Conservation (phyloP, 2,113 vertebrate species). For the Etheostoma cragini region DNA sequence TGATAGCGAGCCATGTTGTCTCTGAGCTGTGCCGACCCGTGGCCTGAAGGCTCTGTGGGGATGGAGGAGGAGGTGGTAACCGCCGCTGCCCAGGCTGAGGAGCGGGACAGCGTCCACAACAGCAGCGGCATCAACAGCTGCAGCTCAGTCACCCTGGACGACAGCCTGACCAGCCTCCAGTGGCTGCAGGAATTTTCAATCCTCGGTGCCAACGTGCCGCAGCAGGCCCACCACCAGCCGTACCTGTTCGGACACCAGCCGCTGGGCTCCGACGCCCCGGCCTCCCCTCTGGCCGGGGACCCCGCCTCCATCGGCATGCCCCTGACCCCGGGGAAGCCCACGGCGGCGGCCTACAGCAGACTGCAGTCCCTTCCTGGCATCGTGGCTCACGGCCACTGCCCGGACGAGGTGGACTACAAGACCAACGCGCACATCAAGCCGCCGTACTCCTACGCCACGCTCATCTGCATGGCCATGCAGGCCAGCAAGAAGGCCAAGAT, state of each 20-base stretch:
- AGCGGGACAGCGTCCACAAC: constrained; percentile 72
- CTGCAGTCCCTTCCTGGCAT: constrained; percentile 72
- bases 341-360: constrained; percentile 86
- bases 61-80: constrained; percentile 81
- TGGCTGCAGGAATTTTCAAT: constrained; percentile 97
- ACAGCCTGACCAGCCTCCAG: constrained; percentile 95
- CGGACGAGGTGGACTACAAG: constrained; percentile 92
- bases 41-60: constrained; percentile 80
- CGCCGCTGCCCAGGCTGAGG: constrained; percentile 77
- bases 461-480: constrained; percentile 98
- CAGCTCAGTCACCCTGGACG: constrained; percentile 84
- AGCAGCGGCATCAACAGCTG: constrained; percentile 74
- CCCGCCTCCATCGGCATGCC: constrained; percentile 90
- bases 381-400: constrained; percentile 84
- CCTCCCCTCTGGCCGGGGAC: constrained; percentile 91
- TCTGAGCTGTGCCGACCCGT: constrained; percentile 80
- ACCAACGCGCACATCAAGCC: constrained; percentile 91
- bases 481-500: constrained; percentile 93
- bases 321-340: constrained; percentile 92
- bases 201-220: constrained; percentile 80
- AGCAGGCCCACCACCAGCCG: constrained; percentile 71
- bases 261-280: constrained; percentile 83
- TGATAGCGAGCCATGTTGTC: constrained; percentile 77
- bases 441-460: constrained; percentile 93
- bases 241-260: constrained; percentile 83